These are phyloP conservation scores for Onthophagus taurus DNA, from an alignment of 1,140 invertebrate species.

Conservation along the genomic window DNA sequence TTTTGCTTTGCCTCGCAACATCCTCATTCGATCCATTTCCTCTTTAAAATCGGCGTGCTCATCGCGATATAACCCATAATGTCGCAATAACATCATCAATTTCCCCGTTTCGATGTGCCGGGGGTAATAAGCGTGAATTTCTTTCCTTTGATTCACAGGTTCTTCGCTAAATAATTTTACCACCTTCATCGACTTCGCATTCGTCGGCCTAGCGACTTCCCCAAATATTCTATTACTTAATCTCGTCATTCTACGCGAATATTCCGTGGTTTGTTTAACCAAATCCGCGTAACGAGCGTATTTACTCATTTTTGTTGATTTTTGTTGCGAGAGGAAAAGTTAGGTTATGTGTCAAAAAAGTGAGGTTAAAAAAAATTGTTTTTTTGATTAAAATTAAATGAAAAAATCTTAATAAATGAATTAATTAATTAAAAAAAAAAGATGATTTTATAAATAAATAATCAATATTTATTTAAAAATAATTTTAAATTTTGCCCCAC, in stretches of 20 bases:
- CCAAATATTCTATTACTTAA: slow-evolving; percentile 84
- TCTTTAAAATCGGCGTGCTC: slow-evolving; percentile 90
- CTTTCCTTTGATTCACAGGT: slow-evolving; percentile 63
- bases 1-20: slow-evolving; percentile 67
- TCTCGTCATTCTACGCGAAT: slow-evolving; percentile 75
- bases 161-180: slow-evolving; percentile 67
- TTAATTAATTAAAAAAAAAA: no score
- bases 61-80: slow-evolving; percentile 76
- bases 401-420: no score
- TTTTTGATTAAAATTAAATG: no score
- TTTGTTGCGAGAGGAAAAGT: neutral
- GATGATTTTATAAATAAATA: no score
- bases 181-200: slow-evolving; percentile 68
- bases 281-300: slow-evolving; percentile 59
- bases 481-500: no score
- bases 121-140: slow-evolving; percentile 80
- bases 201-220: slow-evolving; percentile 70
- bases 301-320: slow-evolving; percentile 30
- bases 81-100: slow-evolving; percentile 60
- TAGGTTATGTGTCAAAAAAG: neutral
- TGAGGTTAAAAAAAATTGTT: neutral
- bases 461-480: no score
- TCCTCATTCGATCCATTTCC: slow-evolving; percentile 69
- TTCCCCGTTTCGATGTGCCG: slow-evolving; percentile 63
- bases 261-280: slow-evolving; percentile 59